Evolutionary conservation across 2,888 invertebrate species (phyloP), one percentile per base, ranked within the genome.

Genomic region (Eulithis testata): DNA sequence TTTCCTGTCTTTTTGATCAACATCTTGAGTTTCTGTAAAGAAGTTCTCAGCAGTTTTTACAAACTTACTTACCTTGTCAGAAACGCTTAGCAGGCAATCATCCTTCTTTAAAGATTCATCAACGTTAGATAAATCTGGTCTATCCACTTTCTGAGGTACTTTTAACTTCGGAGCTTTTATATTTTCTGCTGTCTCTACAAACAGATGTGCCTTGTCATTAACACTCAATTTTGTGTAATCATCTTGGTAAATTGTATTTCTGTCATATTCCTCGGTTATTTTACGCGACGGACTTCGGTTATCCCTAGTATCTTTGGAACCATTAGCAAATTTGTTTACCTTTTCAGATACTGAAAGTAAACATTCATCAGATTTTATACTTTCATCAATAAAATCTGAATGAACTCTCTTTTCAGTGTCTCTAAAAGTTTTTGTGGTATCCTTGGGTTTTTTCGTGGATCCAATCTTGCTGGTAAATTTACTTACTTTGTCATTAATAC

Each of bases 291-390:
- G 88, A 60, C 87, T 91, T 60, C 74, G 85, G 12, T 71, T 84
- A 58, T 89, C 88, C 77, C 90, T 93, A 40, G 83, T 86, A 68
- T 90, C 77, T 43, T 70, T 76, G 11, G 86, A 81, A 1, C 86
- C 88, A 73, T 88, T 95, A n/a, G 94, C 94, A 79, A 96, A 96
- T 75, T 95, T 95, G 43, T 93, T 93, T 0, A 96, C 96, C 82
- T 96, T 96, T 78, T 96, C 95, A 49, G 95, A 95, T 8, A 96
- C 96, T 57, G 95, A 95, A 36, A 96, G 73, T 12, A 95, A 84
- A 73, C 95, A 95, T 73, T 95, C 95, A 73, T 95, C 96, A 40
- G 93, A 87, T 80, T 88, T 89, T 47, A 94, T 79, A 67, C 88
- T 88, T 36, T 93, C 88, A 64, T 95, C 90, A 45, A 91, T 89